Evolutionary conservation across 2,888 invertebrate genomes (phyloP), one percentile per base, ranked within the genome.

Genomic region (Agriopis aurantiaria): DNA sequence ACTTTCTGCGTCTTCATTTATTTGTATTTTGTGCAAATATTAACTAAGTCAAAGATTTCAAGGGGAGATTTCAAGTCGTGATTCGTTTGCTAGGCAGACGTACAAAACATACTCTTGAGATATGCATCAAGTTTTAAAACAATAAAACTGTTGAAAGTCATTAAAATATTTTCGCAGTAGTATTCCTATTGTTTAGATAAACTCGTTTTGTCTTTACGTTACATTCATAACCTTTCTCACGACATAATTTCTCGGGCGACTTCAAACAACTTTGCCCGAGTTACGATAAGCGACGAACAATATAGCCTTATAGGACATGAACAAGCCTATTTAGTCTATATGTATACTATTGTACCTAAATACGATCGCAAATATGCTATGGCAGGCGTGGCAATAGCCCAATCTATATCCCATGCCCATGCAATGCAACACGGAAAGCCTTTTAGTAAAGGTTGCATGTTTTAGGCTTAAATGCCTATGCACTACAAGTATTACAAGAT

Each of bases 401-500:
- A 73, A 73, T 70, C 72, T 63, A 76, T 74, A 71, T 73, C 71
- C 66, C 74, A 75, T 77, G 69, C 65, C 63, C 67, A 56, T 58
- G 65, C 56, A 65, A 56, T 58, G 65, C 56, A 65, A 75, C 77
- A 77, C 43, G 68, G 72, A 77, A 77, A 77, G 58, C 75, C 74
- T 77, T 77, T 77, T 77, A 77, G 75, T 58, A 74, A 77, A 74
- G 72, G 73, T 75, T 69, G 68, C 73, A 62, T 73, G 65, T 73
- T 66, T 66, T 62, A 48, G 55, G 65, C 68, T 71, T 68, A 72
- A 73, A 66, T 45, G 53, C 63, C 43, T 60, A 69, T 63, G 69
- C 60, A 65, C 43, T 69, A 65, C 69, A 69, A 52, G 57, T 62
- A 61, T 66, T 67, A 70, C 62, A 58, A 43, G 70, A 59, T 63